Base-by-base conservation (phyloP, 2,888 invertebrate genomes). In the Nymphalis polychloros region DNA sequence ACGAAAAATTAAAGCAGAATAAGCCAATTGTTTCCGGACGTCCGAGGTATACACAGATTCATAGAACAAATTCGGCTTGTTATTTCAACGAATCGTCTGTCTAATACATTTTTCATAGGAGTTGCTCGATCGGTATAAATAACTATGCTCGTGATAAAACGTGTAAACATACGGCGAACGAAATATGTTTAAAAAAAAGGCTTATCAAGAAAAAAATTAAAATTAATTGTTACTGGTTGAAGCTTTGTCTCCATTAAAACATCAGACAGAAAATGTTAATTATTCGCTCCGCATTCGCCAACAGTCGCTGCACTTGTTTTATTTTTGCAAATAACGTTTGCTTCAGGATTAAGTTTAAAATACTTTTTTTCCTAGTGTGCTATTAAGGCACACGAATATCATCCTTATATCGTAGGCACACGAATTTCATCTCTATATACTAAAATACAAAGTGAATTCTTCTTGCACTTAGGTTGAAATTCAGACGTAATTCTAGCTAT, bases 191-290 rank as follows among this genome's bases (percentile, higher is more conserved):
- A 19, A 19, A 2, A 35, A 57, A 41, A 57, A 57, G 23, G 16
- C 6, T 27, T 55, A n/a, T 60, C 35, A 57, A 41, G 35, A 41
- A 48, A 67, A 67, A 57, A 35, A 57, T 6, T 57, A n/a, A 57
- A 35, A 41, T 41, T 57, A 41, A 57, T 57, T 57, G 57, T 10
- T 57, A 57, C 41, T n/a, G 35, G 41, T 27, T 6, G 19, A 41
- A 41, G 53, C 31, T 64, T 19, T 63, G 55, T 78, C 78, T 84
- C 86, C 87, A 90, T 90, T 89, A 88, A 87, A 88, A 86, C 81
- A 82, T 86, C 85, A 84, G 81, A 83, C 75, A 76, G 80, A 78
- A 78, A 79, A 83, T 84, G 78, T 81, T 83, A 83, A 88, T 87
- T 86, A 85, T 84, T 82, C 83, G 72, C 69, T 75, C 76, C 83